Evolutionary conservation across 2,888 invertebrate genomes (phyloP).

Genomic region (Eilema depressum): DNA sequence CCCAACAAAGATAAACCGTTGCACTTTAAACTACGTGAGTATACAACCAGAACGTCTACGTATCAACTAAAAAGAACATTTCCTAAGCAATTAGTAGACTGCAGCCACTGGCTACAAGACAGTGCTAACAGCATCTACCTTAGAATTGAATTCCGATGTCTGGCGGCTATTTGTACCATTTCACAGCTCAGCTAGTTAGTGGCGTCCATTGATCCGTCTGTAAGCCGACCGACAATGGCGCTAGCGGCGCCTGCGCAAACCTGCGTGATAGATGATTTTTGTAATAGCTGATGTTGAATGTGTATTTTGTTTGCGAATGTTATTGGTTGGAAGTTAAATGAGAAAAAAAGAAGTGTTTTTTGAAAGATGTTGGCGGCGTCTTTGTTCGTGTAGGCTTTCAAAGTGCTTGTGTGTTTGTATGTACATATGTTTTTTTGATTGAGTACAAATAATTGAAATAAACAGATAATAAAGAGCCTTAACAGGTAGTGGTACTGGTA

Average conservation of each 20-base stretch:
- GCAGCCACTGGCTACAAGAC: conserved; percentile 43
- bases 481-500: too few relatives aligned
- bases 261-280: conserved; percentile 64
- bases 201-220: conserved; percentile 78
- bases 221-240: conserved; percentile 72
- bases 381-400: not conserved
- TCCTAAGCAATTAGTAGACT: conserved; percentile 43
- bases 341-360: not conserved
- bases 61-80: conserved; percentile 10
- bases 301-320: conserved; percentile 13
- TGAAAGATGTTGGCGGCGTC: not conserved
- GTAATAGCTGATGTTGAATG: conserved; percentile 34
- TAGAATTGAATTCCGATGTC: conserved; percentile 55
- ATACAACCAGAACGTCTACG: not conserved
- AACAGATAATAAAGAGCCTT: too few relatives aligned
- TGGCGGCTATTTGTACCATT: conserved; percentile 73
- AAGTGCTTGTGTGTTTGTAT: not conserved
- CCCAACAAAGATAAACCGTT: not conserved
- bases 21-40: not conserved
- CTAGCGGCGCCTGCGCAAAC: conserved; percentile 53
- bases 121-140: conserved; percentile 46
- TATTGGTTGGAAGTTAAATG: conserved; percentile 4
- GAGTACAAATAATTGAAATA: not conserved
- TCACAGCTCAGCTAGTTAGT: conserved; percentile 79
- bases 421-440: not conserved